phyloP scores from a whole-genome alignment of 2,797 vertebrate species.

The Hypotaenidia okinawae region DNA sequence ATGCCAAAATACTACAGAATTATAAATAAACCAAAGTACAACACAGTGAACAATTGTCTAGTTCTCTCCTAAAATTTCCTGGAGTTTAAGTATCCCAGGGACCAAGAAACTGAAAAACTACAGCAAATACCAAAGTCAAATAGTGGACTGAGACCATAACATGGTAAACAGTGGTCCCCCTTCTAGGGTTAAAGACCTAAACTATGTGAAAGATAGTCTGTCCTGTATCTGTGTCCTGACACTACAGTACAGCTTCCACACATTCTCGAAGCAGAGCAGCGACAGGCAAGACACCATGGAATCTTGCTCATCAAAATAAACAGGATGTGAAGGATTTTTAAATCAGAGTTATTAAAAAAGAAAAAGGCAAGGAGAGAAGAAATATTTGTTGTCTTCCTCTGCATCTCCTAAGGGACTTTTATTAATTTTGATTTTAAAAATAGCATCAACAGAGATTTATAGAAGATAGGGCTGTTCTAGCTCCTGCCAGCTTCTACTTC shows the following conservation, averaged over 20 bases:
- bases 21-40: not conserved
- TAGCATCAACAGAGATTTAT: not conserved
- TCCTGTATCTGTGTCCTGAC: not conserved
- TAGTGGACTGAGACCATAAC: not conserved
- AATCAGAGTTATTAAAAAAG: not conserved
- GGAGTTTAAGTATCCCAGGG: not conserved
- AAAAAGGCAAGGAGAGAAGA: not conserved
- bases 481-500: not conserved
- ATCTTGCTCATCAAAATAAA: not conserved
- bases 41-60: not conserved
- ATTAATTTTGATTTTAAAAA: not conserved
- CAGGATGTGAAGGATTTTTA: not conserved
- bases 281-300: not conserved
- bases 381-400: not conserved
- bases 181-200: not conserved
- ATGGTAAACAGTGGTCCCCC: not conserved
- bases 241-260: not conserved
- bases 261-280: not conserved
- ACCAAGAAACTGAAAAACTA: not conserved
- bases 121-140: not conserved
- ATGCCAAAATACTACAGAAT: not conserved
- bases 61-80: not conserved
- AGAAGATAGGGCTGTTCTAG: not conserved
- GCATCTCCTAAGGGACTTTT: not conserved
- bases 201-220: not conserved